These are phyloP conservation scores for Protophormia terraenovae DNA, from an alignment of 2,888 invertebrate species.

Conservation along the genomic window DNA sequence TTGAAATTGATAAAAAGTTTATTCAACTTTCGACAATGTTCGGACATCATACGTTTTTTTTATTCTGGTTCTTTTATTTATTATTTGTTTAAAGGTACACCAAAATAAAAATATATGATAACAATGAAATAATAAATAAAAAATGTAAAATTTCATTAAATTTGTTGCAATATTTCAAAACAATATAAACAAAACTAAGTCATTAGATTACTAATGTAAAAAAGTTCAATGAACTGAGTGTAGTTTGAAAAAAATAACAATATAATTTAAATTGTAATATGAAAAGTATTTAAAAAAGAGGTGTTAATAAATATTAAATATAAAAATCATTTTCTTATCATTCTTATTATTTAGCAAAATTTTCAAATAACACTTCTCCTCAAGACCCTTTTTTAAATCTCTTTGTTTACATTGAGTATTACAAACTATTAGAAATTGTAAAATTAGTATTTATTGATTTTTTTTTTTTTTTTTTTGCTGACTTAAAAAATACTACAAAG, in stretches of 20 bases:
- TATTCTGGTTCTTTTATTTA: background rate
- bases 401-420: too few relatives aligned
- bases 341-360: too few relatives aligned
- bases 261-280: background rate
- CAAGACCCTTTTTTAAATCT: too few relatives aligned
- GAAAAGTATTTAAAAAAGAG: too few relatives aligned
- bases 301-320: too few relatives aligned
- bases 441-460: too few relatives aligned
- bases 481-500: too few relatives aligned
- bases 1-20: conserved; percentile 1
- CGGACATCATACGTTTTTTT: background rate
- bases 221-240: background rate
- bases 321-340: too few relatives aligned
- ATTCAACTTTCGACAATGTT: background rate
- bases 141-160: background rate
- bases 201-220: background rate
- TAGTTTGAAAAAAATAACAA: background rate
- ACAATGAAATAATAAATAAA: background rate
- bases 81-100: background rate
- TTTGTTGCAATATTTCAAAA: background rate
- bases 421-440: too few relatives aligned
- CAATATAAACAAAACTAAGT: too few relatives aligned
- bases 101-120: background rate
- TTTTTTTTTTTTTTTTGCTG: too few relatives aligned
- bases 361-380: too few relatives aligned